Base-by-base conservation (phyloP, 2,888 invertebrate species). In the Pyrrhosoma nymphula region DNA sequence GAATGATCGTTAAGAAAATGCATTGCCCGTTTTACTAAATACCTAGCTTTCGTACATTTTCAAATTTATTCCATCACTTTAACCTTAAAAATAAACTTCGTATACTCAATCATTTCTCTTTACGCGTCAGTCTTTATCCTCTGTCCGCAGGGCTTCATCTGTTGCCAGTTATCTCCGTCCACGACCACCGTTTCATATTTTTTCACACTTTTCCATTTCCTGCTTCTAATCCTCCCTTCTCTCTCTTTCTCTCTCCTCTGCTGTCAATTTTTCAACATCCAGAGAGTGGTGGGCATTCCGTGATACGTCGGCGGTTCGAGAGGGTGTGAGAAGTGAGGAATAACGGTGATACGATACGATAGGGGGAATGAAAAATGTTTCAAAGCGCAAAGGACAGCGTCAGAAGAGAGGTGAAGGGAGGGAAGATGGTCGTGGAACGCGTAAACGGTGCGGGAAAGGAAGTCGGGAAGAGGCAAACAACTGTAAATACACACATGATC, bases 401-500 rank as follows among this genome's bases (percentile, higher is more conserved):
- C 60, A 39, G 26, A 16, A 69, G 26, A 75, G 95, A 95, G 95
- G 63, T 47, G 26, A 47, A 47, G 35, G 35, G 75, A 95, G 95
- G 60, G 95, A 60, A 12, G 60, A 12, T 60, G 60, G 60, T 20
- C 1, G 10, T 20, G 69, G 26, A 4, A 69, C n/a, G 6, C 69
- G n/a, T 69, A 69, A 88, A 39, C 47, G 39, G 88, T 23, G 18
- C 47, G 47, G 47, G 47, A 39, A 39, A 39, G 39, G 47, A 88
- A 88, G 47, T 18, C 39, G 23, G 88, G 16, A 3, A 55, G 89
- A 89, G 55, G 55, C 26, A 89, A 89, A 23, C 82, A 82, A 35
- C 82, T 82, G 35, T 82, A 82, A 35, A 82, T 35, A 18, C 30
- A 35, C 82, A 14, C 30, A n/a, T 82, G 82, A 82, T 82, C 35